These are phyloP conservation scores for Melanophora roralis DNA, from an alignment of 2,888 invertebrate genomes.

Conservation along the genomic window DNA sequence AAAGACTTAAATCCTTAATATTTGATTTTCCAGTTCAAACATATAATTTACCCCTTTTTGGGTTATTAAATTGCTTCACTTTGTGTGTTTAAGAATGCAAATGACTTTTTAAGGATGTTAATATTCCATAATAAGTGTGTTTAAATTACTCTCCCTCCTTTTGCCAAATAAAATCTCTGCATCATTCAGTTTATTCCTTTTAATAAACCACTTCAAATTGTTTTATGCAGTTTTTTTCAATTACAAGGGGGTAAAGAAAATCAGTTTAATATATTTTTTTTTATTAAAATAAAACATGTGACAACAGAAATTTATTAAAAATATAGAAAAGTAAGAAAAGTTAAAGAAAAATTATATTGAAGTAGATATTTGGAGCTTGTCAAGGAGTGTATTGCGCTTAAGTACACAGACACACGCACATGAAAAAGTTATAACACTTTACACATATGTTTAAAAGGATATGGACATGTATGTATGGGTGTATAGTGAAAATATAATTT, in stretches of 20 bases:
- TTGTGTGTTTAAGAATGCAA: conserved; percentile 34
- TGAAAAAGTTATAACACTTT: not conserved
- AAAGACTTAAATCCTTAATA: no score
- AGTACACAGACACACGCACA: not conserved
- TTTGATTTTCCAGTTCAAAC: not conserved
- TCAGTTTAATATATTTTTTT: conserved; percentile 12
- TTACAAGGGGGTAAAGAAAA: not conserved
- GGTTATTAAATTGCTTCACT: not conserved
- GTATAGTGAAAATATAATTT: conserved; percentile 23
- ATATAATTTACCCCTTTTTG: not conserved
- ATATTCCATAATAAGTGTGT: conserved; percentile 34
- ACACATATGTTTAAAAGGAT: not conserved
- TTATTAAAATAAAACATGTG: conserved; percentile 14
- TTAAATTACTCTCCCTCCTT: not conserved
- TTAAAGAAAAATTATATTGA: conserved; percentile 18
- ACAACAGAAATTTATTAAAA: conserved; percentile 40
- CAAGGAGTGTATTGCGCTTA: not conserved
- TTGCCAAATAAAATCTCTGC: not conserved
- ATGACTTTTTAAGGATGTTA: conserved; percentile 38
- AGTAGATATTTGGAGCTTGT: conserved; percentile 11
- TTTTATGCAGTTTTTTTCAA: not conserved
- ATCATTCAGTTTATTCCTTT: not conserved
- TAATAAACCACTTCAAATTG: conserved; percentile 37
- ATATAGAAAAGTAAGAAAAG: not conserved
- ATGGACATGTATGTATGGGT: not conserved